A percentile compares a stretch with the other conserved stretches of the same genome.
Evolutionary conservation across 2,113 vertebrate genomes (phyloP).

Genomic region (Solea senegalensis): DNA sequence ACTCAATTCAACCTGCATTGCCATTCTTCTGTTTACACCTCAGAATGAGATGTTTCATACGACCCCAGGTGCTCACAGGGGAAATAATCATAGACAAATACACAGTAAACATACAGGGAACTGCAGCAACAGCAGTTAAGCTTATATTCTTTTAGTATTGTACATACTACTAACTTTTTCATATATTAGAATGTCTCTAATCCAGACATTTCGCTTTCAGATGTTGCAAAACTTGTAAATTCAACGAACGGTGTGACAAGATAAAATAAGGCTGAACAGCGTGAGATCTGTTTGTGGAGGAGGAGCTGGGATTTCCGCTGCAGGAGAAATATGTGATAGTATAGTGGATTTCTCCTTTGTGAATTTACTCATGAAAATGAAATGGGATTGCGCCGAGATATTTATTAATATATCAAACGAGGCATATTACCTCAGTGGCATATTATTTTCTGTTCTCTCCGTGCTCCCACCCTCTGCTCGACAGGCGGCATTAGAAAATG

Average conservation of each 20-base stretch:
- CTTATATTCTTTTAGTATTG: too few relatives aligned
- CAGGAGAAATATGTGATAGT: constrained; percentile 8
- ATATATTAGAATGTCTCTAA: too few relatives aligned
- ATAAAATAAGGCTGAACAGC: background rate
- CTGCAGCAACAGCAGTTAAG: too few relatives aligned
- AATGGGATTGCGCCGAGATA: constrained; percentile 53
- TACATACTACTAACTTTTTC: too few relatives aligned
- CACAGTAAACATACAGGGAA: too few relatives aligned
- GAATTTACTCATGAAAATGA: constrained; percentile 64
- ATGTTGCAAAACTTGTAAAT: background rate
- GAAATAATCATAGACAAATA: too few relatives aligned
- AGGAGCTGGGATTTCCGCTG: background rate
- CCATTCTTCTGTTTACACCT: too few relatives aligned
- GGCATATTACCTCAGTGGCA: constrained; percentile 66
- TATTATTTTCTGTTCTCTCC: constrained; percentile 75
- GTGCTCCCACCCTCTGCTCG: constrained; percentile 57
- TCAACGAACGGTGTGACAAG: background rate
- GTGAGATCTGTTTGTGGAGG: background rate
- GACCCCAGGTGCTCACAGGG: too few relatives aligned
- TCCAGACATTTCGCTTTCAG: too few relatives aligned
- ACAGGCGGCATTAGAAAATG: constrained; percentile 79
- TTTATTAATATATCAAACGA: constrained; percentile 68
- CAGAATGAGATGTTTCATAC: too few relatives aligned
- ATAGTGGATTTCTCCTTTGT: constrained; percentile 48
- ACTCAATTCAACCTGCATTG: too few relatives aligned